These are phyloP conservation scores for Charina bottae DNA, from an alignment of 2,113 vertebrate genomes.

Conservation along the genomic window DNA sequence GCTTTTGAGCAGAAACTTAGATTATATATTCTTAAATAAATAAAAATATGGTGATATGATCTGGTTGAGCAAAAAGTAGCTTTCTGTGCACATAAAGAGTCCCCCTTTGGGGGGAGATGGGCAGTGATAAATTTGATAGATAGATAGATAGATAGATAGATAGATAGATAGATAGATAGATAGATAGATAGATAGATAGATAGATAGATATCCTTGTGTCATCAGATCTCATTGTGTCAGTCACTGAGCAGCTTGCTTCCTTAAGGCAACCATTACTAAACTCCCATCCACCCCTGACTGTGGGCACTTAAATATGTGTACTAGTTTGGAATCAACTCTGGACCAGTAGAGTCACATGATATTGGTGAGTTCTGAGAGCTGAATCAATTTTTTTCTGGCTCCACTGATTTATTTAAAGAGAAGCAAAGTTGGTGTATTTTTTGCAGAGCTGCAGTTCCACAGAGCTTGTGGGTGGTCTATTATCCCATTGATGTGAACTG, in stretches of 20 bases:
- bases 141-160: too few relatives aligned
- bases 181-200: too few relatives aligned
- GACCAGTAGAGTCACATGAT: background rate
- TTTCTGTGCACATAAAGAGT: background rate
- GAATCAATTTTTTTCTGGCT: background rate
- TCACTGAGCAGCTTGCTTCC: background rate
- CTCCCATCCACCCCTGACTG: background rate
- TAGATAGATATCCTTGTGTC: too few relatives aligned
- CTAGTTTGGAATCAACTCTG: background rate
- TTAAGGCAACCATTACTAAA: background rate
- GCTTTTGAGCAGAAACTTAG: background rate
- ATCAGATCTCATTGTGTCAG: background rate
- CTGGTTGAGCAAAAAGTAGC: background rate
- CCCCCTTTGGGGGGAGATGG: too few relatives aligned
- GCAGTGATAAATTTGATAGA: too few relatives aligned
- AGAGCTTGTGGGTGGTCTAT: background rate
- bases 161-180: too few relatives aligned
- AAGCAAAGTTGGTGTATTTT: background rate
- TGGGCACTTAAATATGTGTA: background rate
- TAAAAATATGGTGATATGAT: background rate
- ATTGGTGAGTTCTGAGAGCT: background rate
- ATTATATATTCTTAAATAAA: background rate
- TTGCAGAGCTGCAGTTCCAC: background rate
- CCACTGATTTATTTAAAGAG: background rate
- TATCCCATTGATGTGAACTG: background rate